These are phyloP conservation scores for Stenotaenia linearis DNA, from an alignment of 2,888 invertebrate genomes.

Conservation along the genomic window DNA sequence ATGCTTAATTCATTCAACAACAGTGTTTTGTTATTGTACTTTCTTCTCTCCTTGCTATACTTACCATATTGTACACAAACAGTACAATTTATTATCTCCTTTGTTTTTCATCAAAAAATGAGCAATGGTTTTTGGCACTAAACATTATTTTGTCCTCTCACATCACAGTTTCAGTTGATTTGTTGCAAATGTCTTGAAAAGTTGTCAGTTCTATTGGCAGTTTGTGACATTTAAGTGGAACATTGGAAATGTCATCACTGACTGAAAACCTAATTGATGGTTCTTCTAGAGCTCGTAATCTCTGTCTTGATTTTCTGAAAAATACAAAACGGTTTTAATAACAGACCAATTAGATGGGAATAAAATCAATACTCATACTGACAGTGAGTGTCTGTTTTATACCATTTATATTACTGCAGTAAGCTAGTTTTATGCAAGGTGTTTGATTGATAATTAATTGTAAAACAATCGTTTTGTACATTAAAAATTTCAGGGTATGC, in stretches of 20 bases:
- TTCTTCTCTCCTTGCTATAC: background rate
- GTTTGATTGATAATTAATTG: too few relatives aligned
- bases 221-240: background rate
- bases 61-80: background rate
- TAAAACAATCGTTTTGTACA: too few relatives aligned
- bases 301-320: background rate
- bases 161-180: conserved; percentile 5
- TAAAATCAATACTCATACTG: too few relatives aligned
- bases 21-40: background rate
- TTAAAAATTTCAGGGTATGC: too few relatives aligned
- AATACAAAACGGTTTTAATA: background rate
- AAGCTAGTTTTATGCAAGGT: too few relatives aligned
- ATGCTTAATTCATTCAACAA: background rate
- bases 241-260: background rate
- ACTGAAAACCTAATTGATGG: background rate
- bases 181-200: background rate
- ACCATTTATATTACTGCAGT: too few relatives aligned
- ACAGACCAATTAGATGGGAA: too few relatives aligned
- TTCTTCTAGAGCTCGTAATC: background rate
- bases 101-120: background rate
- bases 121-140: conserved; percentile 4
- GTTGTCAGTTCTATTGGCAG: background rate
- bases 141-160: background rate
- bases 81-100: background rate
- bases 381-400: too few relatives aligned